Evolutionary conservation across 2,888 invertebrate species (phyloP).

Genomic region (Sinodicranocentrus sp.): DNA sequence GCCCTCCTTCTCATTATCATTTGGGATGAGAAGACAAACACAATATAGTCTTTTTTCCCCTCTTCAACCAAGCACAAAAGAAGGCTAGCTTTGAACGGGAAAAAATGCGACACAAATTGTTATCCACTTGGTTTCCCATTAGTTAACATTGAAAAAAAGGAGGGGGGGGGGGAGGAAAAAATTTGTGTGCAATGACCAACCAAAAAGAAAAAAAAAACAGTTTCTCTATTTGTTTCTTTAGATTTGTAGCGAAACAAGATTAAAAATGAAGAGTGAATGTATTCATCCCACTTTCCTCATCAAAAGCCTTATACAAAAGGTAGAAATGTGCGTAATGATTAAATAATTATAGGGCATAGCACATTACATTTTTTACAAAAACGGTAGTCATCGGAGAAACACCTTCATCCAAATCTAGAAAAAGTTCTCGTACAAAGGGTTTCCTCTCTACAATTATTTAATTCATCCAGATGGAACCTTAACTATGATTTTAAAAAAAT

Average conservation of each 20-base stretch:
- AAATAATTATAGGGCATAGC: not conserved
- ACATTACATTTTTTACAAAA: not conserved
- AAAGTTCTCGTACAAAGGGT: not conserved
- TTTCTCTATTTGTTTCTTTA: not conserved
- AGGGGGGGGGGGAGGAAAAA: not conserved
- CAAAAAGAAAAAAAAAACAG: not conserved
- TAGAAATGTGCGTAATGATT: no score
- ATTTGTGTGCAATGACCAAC: not conserved
- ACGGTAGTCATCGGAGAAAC: not conserved
- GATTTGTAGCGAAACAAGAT: not conserved
- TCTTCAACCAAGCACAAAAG: no score
- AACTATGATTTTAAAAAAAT: no score
- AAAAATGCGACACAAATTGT: conserved; percentile 7
- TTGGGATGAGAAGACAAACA: not conserved
- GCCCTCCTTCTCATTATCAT: not conserved
- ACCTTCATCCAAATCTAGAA: not conserved
- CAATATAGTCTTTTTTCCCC: no score
- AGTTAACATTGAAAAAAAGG: no score
- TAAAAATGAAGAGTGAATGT: no score
- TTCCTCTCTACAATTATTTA: conserved; percentile 35
- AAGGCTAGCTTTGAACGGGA: not conserved
- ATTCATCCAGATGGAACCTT: conserved; percentile 53
- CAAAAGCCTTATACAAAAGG: no score
- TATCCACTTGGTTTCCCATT: not conserved
- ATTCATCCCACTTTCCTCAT: no score